Evolutionary conservation across 2,113 vertebrate genomes (phyloP).

Genomic region (Sarotherodon lohbergeri): DNA sequence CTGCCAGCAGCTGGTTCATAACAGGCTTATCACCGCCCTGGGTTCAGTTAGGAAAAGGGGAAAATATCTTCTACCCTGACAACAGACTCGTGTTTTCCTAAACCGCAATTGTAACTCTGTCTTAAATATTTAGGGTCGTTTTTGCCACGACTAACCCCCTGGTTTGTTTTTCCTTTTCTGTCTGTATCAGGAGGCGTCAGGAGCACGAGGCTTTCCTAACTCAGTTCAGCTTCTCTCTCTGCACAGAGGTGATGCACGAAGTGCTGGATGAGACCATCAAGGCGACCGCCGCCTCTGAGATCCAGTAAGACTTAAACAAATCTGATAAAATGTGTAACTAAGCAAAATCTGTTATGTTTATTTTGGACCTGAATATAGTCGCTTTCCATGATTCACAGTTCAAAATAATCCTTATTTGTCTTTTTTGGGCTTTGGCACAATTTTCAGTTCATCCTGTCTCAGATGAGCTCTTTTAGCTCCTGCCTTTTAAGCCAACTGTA

Average conservation of each 20-base stretch:
- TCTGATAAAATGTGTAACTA: background rate
- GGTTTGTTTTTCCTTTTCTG: background rate
- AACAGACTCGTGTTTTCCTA: background rate
- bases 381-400: background rate
- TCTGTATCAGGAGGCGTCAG: constrained; percentile 70
- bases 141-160: background rate
- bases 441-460: background rate
- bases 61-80: background rate
- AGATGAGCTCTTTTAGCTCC: background rate
- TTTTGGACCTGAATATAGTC: background rate
- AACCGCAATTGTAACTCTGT: background rate
- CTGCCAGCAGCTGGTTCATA: background rate
- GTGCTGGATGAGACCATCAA: constrained; percentile 73
- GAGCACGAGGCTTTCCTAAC: constrained; percentile 78
- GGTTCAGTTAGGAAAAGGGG: background rate
- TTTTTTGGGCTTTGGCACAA: background rate
- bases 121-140: fast-evolving
- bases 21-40: fast-evolving
- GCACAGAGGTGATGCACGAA: constrained; percentile 74
- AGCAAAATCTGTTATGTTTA: background rate
- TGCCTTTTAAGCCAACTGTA: background rate
- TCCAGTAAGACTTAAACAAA: constrained; percentile 70
- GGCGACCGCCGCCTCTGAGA: constrained; percentile 69
- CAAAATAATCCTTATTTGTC: background rate
- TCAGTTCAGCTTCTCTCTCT: constrained; percentile 75